These are phyloP conservation scores for Bimastos eiseni DNA, from an alignment of 2,888 invertebrate genomes.

Conservation along the genomic window DNA sequence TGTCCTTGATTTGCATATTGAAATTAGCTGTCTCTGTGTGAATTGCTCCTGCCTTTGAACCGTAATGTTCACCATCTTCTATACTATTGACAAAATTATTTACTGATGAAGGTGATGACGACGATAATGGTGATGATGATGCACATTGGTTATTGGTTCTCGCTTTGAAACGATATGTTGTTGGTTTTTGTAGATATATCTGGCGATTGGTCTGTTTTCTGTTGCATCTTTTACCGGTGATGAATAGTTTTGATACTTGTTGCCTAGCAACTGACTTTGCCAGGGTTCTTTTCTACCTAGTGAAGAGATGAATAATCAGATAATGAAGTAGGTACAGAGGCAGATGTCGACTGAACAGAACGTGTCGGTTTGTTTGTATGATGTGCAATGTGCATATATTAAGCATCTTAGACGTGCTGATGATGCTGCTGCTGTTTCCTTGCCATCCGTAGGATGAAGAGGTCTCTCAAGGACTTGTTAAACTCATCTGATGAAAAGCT, in stretches of 20 bases:
- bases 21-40: too few species aligned
- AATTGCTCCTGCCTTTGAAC: too few species aligned
- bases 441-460: background rate
- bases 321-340: too few species aligned
- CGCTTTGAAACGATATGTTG: background rate
- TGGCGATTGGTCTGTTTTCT: background rate
- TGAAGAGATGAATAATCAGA: background rate
- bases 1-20: too few species aligned
- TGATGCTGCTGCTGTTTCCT: background rate
- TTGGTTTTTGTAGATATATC: background rate
- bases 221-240: background rate
- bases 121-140: too few species aligned
- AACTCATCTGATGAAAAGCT: conserved; percentile 5
- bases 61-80: too few species aligned
- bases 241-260: background rate
- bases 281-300: background rate
- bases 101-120: too few species aligned
- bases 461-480: background rate
- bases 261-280: background rate
- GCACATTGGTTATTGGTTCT: too few species aligned
- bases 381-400: background rate
- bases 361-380: background rate
- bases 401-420: too few species aligned
- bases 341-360: background rate
- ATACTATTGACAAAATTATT: too few species aligned